Evolutionary conservation across 1,140 invertebrate species (phyloP).

Genomic region (Theocolax elegans): DNA sequence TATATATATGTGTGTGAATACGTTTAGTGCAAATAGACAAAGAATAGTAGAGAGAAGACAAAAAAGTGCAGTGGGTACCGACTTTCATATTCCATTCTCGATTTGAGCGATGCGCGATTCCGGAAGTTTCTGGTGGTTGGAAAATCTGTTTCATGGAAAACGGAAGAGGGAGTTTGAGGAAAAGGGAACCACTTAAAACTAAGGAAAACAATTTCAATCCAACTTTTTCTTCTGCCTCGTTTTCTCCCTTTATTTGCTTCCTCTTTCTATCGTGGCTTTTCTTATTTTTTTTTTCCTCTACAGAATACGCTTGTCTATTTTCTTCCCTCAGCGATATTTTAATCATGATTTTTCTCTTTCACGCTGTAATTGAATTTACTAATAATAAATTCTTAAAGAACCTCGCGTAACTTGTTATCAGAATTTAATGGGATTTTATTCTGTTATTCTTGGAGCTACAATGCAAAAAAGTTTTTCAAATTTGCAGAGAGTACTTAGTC

Average conservation of each 20-base stretch:
- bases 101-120: conserved; percentile 51
- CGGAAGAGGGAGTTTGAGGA: conserved; percentile 41
- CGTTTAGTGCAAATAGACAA: not conserved
- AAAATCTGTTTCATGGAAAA: conserved; percentile 37
- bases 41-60: not conserved
- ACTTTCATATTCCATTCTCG: conserved; percentile 50
- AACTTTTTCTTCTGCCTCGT: conserved; percentile 48
- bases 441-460: too few relatives aligned
- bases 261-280: not conserved
- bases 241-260: not conserved
- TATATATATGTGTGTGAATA: too few relatives aligned
- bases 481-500: too few relatives aligned
- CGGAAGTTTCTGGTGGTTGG: conserved; percentile 38
- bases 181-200: conserved; percentile 53
- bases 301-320: too few relatives aligned
- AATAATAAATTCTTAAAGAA: too few relatives aligned
- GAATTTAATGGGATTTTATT: not conserved
- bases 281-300: not conserved
- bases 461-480: too few relatives aligned
- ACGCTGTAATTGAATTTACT: not conserved
- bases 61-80: conserved; percentile 26
- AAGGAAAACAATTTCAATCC: conserved; percentile 59
- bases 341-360: not conserved
- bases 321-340: not conserved
- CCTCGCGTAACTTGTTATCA: not conserved